Conservation (phyloP, 1,140 invertebrate species). For the Hypothenemus hampei region DNA sequence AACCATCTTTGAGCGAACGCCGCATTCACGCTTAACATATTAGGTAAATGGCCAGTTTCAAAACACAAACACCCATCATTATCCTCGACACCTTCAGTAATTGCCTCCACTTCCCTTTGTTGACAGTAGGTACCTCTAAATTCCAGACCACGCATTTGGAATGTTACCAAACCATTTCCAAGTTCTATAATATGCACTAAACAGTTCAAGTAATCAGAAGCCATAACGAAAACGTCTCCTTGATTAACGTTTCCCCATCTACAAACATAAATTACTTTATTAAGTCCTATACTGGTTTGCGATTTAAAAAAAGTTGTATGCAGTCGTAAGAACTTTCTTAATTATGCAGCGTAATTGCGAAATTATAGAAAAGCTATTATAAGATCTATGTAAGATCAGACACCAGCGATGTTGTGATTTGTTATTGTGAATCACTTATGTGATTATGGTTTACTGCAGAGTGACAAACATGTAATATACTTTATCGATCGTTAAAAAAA, state of each 20-base stretch:
- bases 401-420: too few species aligned
- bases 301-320: background rate
- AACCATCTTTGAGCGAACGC: conserved; percentile 96
- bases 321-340: too few species aligned
- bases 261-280: background rate
- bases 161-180: conserved; percentile 97
- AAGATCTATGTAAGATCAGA: too few species aligned
- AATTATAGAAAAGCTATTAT: too few species aligned
- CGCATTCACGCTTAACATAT: conserved; percentile 88
- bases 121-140: conserved; percentile 99
- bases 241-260: conserved; percentile 89
- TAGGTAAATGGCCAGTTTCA: conserved; percentile 86
- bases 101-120: conserved; percentile 94
- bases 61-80: conserved; percentile 88
- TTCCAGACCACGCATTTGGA: conserved; percentile 95
- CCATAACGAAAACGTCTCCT: conserved; percentile 96
- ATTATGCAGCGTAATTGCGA: too few species aligned
- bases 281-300: too few species aligned
- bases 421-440: too few species aligned
- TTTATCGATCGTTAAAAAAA: too few species aligned
- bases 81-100: conserved; percentile 94
- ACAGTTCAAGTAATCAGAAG: conserved; percentile 96
- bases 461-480: too few species aligned
- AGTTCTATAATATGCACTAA: conserved; percentile 96
- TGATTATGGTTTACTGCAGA: too few species aligned